phyloP scores from a whole-genome alignment of 2,888 invertebrate genomes.

The Spisula solida region DNA sequence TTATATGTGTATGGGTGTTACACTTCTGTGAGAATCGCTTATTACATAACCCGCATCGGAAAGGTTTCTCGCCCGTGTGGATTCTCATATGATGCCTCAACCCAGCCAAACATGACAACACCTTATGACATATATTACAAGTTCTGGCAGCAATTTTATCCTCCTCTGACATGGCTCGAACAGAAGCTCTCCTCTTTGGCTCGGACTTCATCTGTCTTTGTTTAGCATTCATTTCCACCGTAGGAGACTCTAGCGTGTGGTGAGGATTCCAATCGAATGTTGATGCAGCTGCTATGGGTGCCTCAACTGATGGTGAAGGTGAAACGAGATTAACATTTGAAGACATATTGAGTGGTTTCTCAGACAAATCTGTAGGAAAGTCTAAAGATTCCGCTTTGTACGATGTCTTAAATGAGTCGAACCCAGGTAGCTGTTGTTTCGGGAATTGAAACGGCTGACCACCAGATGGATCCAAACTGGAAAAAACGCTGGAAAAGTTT shows the following conservation, averaged over 20 bases:
- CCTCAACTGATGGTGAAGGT: background rate
- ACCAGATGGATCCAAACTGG: conserved; percentile 34
- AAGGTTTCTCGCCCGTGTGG: conserved; percentile 66
- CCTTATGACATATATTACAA: conserved; percentile 55
- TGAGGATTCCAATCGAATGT: conserved; percentile 23
- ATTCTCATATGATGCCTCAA: conserved; percentile 66
- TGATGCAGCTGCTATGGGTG: conserved; percentile 26
- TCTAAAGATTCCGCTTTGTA: conserved; percentile 30
- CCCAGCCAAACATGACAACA: conserved; percentile 61
- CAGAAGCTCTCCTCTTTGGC: conserved; percentile 40
- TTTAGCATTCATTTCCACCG: conserved; percentile 16
- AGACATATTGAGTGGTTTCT: conserved; percentile 39
- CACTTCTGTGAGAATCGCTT: conserved; percentile 68
- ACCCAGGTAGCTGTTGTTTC: conserved; percentile 39
- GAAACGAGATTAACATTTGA: background rate
- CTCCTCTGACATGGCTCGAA: conserved; percentile 53
- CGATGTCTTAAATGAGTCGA: conserved; percentile 41
- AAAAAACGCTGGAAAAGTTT: conserved; percentile 64
- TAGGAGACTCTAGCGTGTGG: conserved; percentile 13
- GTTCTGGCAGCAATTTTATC: conserved; percentile 48
- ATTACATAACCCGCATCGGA: conserved; percentile 56
- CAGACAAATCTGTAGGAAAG: conserved; percentile 24
- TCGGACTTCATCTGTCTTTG: conserved; percentile 21
- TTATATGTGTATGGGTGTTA: conserved; percentile 67
- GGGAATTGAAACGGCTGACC: conserved; percentile 26